Evolutionary conservation across 2,888 invertebrate genomes (phyloP), one percentile per base, ranked within the genome.

Genomic region (Scaeva pyrastri): DNA sequence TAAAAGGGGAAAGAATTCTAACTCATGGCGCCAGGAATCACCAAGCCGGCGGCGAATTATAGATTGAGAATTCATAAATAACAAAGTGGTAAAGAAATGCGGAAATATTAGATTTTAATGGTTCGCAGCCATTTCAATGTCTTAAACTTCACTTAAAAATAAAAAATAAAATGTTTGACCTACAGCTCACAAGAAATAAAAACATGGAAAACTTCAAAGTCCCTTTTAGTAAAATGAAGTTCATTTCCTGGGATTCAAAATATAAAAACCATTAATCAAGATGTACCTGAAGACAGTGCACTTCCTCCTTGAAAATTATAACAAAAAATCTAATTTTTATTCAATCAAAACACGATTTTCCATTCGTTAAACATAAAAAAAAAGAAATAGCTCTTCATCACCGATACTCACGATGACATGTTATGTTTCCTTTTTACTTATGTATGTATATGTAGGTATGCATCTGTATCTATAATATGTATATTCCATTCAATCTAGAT

Each of bases 391-490:
- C 26, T 58, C 70, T 21, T 8, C 62, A 72, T 62, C 62, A 71
- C 45, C 45, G 26, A 66, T 19, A 64, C 72, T 64, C 72, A 78
- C 64, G 72, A 66, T 41, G 72, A 73, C 64, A 79, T 66, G 64
- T 56, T 71, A 64, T 72, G 41, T n/a, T 56, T 62, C 55, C 52
- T 64, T 72, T 45, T 77, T 50, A 11, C 8, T 11, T 50, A 39
- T 10, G 8, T 39, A 12, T 10, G 39, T 10, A 10, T 39, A 21
- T n/a, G n/a, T n/a, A n/a, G n/a, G n/a, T n/a, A n/a, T n/a, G n/a
- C n/a, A n/a, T n/a, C n/a, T n/a, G n/a, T n/a, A n/a, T n/a, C n/a
- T n/a, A n/a, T n/a, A n/a, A n/a, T 52, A 52, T 52, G 31, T 31
- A 31, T 50, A 64, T 62, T 39, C 12, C 36, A 36, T 50, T 36